A percentile compares a stretch with the other conserved stretches of the same genome.
Conservation (phyloP, 1,140 invertebrate genomes). For the Argopecten irradians region DNA sequence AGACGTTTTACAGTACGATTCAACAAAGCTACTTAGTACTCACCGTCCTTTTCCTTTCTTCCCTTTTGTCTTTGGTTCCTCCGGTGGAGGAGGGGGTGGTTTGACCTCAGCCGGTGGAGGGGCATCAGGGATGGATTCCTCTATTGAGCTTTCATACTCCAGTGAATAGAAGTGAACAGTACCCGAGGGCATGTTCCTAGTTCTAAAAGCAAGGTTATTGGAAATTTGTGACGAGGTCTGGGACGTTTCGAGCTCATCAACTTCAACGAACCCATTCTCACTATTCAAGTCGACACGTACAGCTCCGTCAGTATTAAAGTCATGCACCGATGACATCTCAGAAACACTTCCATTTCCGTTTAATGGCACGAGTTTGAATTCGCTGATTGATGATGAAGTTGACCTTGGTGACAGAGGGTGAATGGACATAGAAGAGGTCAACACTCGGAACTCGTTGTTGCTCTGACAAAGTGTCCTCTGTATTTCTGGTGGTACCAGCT, state of each 20-base stretch:
- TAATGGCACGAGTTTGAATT: conserved; percentile 41
- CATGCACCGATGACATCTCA: conserved; percentile 29
- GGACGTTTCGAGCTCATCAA: conserved; percentile 26
- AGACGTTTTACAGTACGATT: background rate
- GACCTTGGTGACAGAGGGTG: conserved; percentile 28
- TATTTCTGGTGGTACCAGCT: conserved; percentile 43
- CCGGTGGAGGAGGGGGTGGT: background rate
- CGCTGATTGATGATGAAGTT: conserved; percentile 33
- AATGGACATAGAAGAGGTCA: conserved; percentile 15
- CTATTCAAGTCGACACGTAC: background rate
- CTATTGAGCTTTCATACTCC: conserved; percentile 39
- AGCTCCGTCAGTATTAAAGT: conserved; percentile 26
- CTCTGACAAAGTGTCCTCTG: conserved; percentile 39
- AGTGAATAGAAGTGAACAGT: conserved; percentile 49
- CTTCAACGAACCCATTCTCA: conserved; percentile 44
- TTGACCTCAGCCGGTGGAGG: background rate
- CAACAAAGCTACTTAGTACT: background rate
- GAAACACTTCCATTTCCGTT: conserved; percentile 35
- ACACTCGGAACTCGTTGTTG: conserved; percentile 42
- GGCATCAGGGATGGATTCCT: conserved; percentile 26
- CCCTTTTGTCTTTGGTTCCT: conserved; percentile 47
- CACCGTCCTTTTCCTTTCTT: conserved; percentile 39
- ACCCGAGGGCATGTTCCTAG: conserved; percentile 11
- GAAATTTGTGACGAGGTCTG: conserved; percentile 30
- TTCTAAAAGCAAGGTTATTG: conserved; percentile 33